These are phyloP conservation scores for Leptothorax acervorum DNA, from an alignment of 2,888 invertebrate species.

Conservation along the genomic window DNA sequence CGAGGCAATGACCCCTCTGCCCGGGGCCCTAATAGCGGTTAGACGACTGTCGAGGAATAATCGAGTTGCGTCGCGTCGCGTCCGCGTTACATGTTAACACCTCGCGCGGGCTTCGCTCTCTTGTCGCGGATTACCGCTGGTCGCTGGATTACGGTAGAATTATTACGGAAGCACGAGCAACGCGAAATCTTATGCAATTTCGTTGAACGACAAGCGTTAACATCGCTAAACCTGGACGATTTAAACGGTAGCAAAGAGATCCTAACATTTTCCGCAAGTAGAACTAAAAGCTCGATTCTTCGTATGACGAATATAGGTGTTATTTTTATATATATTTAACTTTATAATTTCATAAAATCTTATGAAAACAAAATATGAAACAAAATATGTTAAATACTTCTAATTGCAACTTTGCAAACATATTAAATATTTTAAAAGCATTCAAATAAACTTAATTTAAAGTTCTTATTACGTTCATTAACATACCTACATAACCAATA, in stretches of 20 bases:
- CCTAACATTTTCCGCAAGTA: background rate
- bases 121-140: slow-evolving; percentile 1
- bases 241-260: background rate
- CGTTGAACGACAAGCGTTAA: background rate
- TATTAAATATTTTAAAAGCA: background rate
- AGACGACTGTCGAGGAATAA: slow-evolving; percentile 32
- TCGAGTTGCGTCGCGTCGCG: slow-evolving; percentile 14
- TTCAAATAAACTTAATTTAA: background rate
- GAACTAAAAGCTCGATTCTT: background rate
- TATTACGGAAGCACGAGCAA: background rate
- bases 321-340: background rate
- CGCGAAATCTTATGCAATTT: slow-evolving; percentile 15
- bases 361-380: too few relatives aligned
- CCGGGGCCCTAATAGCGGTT: slow-evolving; percentile 51
- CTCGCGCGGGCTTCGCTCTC: slow-evolving; percentile 21
- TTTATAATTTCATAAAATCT: background rate
- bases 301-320: background rate
- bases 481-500: background rate
- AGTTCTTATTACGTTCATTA: background rate
- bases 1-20: slow-evolving; percentile 68
- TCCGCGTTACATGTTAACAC: slow-evolving; percentile 8
- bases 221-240: background rate
- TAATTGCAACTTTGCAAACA: background rate
- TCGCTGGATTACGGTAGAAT: slow-evolving; percentile 9
- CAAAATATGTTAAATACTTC: background rate